Conservation (phyloP, 1,140 invertebrate species). For the Stegodyphus dumicola region DNA sequence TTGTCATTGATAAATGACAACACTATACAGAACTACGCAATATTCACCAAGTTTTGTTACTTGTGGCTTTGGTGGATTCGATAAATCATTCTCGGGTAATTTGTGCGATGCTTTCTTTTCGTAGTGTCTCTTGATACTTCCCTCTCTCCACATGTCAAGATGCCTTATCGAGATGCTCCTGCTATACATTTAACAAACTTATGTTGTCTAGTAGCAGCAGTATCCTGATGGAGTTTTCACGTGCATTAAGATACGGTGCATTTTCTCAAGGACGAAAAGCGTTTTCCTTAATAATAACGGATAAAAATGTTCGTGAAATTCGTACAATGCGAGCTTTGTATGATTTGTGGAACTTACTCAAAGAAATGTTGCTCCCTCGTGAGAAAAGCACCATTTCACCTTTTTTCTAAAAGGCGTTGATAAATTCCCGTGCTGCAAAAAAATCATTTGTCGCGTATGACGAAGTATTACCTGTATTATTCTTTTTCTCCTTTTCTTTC, state of each 20-base stretch:
- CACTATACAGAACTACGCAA: conserved; percentile 22
- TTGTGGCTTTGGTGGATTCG: conserved; percentile 14
- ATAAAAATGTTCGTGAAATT: no score
- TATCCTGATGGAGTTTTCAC: conserved; percentile 15
- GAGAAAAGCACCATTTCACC: no score
- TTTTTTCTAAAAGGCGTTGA: no score
- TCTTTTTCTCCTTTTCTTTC: no score
- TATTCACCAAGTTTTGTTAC: conserved; percentile 6
- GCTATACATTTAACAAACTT: conserved; percentile 23
- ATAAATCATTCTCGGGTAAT: conserved; percentile 38
- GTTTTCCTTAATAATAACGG: no score
- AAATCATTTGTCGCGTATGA: no score
- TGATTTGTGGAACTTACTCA: no score
- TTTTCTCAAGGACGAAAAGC: no score
- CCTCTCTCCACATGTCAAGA: conserved; percentile 6
- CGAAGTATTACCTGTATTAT: no score
- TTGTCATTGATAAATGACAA: conserved; percentile 33
- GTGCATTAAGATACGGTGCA: background rate
- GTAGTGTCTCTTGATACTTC: conserved; percentile 26
- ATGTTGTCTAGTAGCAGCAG: background rate
- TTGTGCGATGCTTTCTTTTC: conserved; percentile 36
- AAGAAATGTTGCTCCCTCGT: no score
- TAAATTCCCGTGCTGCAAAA: no score
- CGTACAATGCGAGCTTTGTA: no score
- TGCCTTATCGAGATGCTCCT: conserved; percentile 13